Percentiles rank a stretch among this genome's conserved stretches.
phyloP scores from a whole-genome alignment of 2,888 invertebrate species.

The Napeogenes inachia region DNA sequence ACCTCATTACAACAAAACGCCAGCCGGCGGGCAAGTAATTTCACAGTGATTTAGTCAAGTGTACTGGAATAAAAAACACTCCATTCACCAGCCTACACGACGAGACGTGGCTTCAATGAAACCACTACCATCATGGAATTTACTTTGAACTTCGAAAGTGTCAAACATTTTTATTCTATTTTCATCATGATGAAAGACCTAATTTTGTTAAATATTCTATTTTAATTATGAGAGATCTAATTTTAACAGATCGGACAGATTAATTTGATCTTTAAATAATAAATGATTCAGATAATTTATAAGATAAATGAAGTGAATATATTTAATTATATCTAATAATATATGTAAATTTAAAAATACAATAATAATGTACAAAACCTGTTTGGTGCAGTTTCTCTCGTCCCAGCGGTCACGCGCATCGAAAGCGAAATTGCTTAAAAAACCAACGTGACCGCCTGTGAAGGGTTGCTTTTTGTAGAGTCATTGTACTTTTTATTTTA shows the following conservation, averaged over 20 bases:
- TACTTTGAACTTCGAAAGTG: not conserved
- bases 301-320: not conserved
- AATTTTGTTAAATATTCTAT: too few species aligned
- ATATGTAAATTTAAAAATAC: not conserved
- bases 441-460: conserved; percentile 37
- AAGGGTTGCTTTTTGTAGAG: conserved; percentile 26
- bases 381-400: conserved; percentile 12
- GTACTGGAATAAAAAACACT: conserved; percentile 65
- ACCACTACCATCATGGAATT: conserved; percentile 10
- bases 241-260: not conserved
- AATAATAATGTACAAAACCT: not conserved
- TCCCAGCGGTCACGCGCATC: conserved; percentile 45
- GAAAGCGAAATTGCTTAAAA: conserved; percentile 62
- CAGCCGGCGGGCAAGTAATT: conserved; percentile 62
- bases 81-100: conserved; percentile 45
- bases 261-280: not conserved
- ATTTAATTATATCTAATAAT: not conserved
- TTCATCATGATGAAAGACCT: too few species aligned
- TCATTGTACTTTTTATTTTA: conserved; percentile 7
- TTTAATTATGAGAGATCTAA: not conserved
- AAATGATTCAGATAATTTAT: not conserved
- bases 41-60: conserved; percentile 75
- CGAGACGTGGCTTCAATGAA: conserved; percentile 26
- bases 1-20: conserved; percentile 37
- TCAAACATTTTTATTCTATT: not conserved